Conservation (phyloP, 2,888 invertebrate genomes). For the Pterostichus madidus region DNA sequence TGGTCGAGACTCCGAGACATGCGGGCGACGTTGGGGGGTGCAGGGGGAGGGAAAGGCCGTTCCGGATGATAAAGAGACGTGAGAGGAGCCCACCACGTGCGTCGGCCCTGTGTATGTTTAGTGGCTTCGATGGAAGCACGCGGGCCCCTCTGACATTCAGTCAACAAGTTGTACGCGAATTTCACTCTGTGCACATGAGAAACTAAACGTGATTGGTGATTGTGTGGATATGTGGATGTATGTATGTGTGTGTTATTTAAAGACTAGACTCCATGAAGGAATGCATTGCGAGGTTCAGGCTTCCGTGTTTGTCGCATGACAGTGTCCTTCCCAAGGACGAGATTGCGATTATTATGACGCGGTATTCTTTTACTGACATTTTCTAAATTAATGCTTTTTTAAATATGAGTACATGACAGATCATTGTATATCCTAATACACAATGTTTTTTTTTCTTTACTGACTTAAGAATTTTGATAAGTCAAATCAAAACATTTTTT, state of each 20-base stretch:
- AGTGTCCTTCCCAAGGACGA: slow-evolving; percentile 26
- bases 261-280: slow-evolving; percentile 49
- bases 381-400: too few relatives aligned
- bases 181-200: not conserved
- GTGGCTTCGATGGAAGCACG: slow-evolving; percentile 11
- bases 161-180: slow-evolving; percentile 49
- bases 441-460: too few relatives aligned
- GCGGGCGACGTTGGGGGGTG: slow-evolving; percentile 3
- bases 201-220: not conserved
- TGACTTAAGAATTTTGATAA: too few relatives aligned
- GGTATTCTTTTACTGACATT: too few relatives aligned
- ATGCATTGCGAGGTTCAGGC: slow-evolving; percentile 9
- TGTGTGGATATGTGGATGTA: not conserved
- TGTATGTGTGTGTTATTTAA: slow-evolving; percentile 34
- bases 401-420: too few relatives aligned
- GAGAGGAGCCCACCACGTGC: slow-evolving; percentile 43
- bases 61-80: slow-evolving; percentile 52
- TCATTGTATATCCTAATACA: too few relatives aligned
- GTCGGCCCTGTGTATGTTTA: slow-evolving; percentile 39
- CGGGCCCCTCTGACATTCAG: slow-evolving; percentile 1
- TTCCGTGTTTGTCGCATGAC: slow-evolving; percentile 7
- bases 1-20: slow-evolving; percentile 27
- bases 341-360: not conserved
- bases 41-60: not conserved
- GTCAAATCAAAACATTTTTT: too few relatives aligned